Evolutionary conservation across 2,113 vertebrate genomes (phyloP), one percentile per base, ranked within the genome.

Genomic region (Ardeotis arabs): DNA sequence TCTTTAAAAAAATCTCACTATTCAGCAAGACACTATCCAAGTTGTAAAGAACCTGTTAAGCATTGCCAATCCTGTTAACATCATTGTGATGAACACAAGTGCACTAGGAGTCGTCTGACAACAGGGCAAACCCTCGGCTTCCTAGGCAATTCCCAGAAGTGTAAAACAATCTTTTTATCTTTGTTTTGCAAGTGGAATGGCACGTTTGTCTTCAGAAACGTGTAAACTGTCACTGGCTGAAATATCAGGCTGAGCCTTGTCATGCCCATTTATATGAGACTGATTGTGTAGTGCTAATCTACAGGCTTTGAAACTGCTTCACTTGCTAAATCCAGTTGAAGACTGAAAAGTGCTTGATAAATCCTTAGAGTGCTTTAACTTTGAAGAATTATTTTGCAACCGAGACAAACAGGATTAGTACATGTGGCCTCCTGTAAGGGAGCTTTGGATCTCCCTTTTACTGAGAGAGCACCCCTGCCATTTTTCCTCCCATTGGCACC

Each of bases 251-350:
- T 95, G 95, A 60, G 90, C 81, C 89, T 67, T 79, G 94, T 52
- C 35, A 37, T 70, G 90, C 70, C 69, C 0, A 1, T 87, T 91
- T 73, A 35, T 93, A 67, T 5, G 37, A 87, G 92, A 58, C 93
- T 64, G 90, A 80, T 89, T 90, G 95, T 93, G 90, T 90, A 50
- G 55, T 25, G 29, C 89, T 97, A 96, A 96, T 96, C 96, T 95
- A 78, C 88, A 64, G 55, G 41, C 74, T 96, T 91, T 89, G 92
- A 68, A 96, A 78, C 68, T 67, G 87, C 82, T 94, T 73, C 87
- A 59, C 84, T 82, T 60, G 63, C 93, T 94, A 95, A 97, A 96
- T 95, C 89, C 88, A 88, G 90, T 3, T 78, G 95, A 90, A 89
- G 84, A 78, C 82, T 95, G 93, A 89, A 87, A 96, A 96, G 88